Evolutionary conservation across 92 coral and sea anemone genomes (phyloP).

Genomic region (Pocillopora grandis): DNA sequence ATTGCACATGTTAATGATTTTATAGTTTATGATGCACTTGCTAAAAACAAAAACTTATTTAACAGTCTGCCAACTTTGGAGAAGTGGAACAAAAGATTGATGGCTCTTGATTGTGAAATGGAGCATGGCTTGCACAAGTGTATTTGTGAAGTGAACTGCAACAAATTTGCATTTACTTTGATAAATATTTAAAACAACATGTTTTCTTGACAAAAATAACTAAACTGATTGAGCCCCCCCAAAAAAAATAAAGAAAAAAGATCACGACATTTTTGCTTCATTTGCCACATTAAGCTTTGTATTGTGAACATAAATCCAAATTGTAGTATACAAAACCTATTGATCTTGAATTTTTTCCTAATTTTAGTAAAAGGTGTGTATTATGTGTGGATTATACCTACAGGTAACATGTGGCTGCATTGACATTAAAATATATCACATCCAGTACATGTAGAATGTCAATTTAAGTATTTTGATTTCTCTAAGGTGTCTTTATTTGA

Average conservation of each 20-base stretch:
- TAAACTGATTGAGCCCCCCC: too few relatives aligned
- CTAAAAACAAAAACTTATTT: neutral
- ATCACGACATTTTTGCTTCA: too few relatives aligned
- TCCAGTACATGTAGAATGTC: neutral
- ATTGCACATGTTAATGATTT: constrained; percentile 9
- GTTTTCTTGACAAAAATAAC: constrained; percentile 14
- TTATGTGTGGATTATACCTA: neutral
- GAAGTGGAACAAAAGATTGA: neutral
- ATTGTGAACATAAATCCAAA: neutral
- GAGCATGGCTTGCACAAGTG: constrained; percentile 27
- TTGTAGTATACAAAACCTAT: neutral
- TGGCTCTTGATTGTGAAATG: constrained; percentile 9
- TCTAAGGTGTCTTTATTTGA: constrained; percentile 29
- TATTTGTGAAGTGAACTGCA: constrained; percentile 26
- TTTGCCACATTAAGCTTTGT: too few relatives aligned
- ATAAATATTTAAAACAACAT: constrained; percentile 40
- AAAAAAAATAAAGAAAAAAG: too few relatives aligned
- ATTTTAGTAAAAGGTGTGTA: neutral
- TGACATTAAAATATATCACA: neutral
- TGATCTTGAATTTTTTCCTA: neutral
- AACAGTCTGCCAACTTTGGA: neutral
- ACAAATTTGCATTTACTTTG: constrained; percentile 39
- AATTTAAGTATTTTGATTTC: constrained; percentile 7
- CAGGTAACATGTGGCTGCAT: constrained; percentile 20
- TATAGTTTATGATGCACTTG: neutral